Base-by-base conservation (phyloP, 2,113 vertebrate species). In the Phalacrocorax aristotelis region DNA sequence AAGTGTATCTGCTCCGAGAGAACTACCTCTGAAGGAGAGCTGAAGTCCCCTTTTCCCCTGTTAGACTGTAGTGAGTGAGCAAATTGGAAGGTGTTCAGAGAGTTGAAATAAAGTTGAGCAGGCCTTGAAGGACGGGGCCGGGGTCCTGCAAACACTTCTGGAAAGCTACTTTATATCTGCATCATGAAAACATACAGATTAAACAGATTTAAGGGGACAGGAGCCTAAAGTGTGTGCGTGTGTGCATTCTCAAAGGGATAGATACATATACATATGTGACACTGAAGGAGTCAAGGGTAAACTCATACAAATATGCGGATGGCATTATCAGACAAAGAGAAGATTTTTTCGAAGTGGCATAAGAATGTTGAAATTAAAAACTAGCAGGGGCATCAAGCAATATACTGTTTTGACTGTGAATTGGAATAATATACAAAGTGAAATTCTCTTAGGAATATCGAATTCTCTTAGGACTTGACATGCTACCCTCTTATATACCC, bases 101-200 rank as follows among this genome's bases (percentile, higher is more conserved):
- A 26, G 51, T 10, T 13, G 69, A 57, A 44, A n/a, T 14, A 15
- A 52, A 52, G 25, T 14, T 36, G 51, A 76, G 38, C 26, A 52
- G 42, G 9, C 61, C 55, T 69, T 32, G 29, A 62, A 52, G 49
- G 21, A 57, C 15, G 5, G 20, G 21, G 14, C n/a, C n/a, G 34
- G 74, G 32, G 62, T 46, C 42, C 32, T 51, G 34, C 23, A 44
- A 34, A 40, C 14, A 9, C 48, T 74, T 62, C 32, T 79, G 42
- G 42, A 15, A 51, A 62, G 27, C 18, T 55, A 8, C 29, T 27
- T 20, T 51, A 1, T n/a, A 12, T n/a, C 32, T 69, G 29, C 0
- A 1, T 36, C 0, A 1, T 36, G 29, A 40, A 21, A 46, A 36
- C 14, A 14, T 7, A 36, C 7, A 34, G 48, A 9, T 44, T 54